Base-by-base conservation (phyloP, 1,140 invertebrate genomes). In the Proales similis region DNA sequence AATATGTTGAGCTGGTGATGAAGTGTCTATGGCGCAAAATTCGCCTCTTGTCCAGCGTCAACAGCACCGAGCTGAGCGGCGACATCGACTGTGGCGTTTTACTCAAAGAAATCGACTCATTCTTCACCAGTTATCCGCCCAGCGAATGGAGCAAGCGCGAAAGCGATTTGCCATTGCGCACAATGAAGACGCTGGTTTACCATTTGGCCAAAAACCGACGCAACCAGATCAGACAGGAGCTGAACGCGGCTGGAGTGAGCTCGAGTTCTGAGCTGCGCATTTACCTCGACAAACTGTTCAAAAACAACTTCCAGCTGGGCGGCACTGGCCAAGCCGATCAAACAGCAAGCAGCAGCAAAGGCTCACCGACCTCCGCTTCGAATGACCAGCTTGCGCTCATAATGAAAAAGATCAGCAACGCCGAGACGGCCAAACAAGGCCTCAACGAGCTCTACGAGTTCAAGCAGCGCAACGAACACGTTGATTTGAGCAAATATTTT, bases 401-500 rank as follows among this genome's bases (percentile, higher is more conserved):
- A 42, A 26, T 57, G 12, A 57, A 42, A 26, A 57, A 57, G 45
- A 57, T 57, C 24, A 26, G 29, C 19, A 39, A 57, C 27, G 26
- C n/a, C 11, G 57, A 46, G 17, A 46, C 27, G 6, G 9, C 14
- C 36, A 61, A 46, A 20, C 39, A 45, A 80, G 91, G 89, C 29
- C 75, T 95, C 29, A 80, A 81, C 61, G 84, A 90, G 67, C 75
- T 95, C 4, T 92, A 90, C 69, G 88, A 92, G 65, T 89, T 93
- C 70, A 84, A 88, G 79, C 81, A 85, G 69, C 83, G 87, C 71
- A 83, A 92, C 76, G 90, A 90, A 0, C 86, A 91, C 65, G 86
- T 88, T 17, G 87, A 92, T 71, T 81, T 90, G n/a, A 85, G 88
- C 72, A 86, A 86, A 27, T 92, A 88, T 72, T 79, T 95, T 68